These are phyloP conservation scores for Orchestes rusci DNA, from an alignment of 2,888 invertebrate genomes.

Conservation along the genomic window DNA sequence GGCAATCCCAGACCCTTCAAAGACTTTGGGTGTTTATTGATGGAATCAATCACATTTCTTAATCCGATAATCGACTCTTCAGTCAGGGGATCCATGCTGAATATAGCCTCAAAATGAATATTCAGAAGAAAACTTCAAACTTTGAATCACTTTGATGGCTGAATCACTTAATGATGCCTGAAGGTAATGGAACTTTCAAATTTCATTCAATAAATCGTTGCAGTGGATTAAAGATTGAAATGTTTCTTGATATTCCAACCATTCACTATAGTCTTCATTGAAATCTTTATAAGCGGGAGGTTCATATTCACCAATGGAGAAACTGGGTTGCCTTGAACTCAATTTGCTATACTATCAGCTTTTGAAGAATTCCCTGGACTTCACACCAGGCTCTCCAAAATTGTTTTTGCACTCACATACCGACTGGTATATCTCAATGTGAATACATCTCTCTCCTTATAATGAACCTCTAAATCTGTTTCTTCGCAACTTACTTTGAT, in stretches of 20 bases:
- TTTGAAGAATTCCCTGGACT: neutral
- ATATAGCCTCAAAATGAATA: neutral
- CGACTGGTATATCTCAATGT: neutral
- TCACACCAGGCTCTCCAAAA: neutral
- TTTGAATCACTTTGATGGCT: constrained; percentile 1
- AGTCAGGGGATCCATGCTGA: too few species aligned
- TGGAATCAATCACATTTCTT: neutral
- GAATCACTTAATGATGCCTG: neutral
- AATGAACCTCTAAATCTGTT: neutral
- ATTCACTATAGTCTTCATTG: neutral
- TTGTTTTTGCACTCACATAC: neutral
- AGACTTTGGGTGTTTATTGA: neutral
- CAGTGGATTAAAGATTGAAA: neutral
- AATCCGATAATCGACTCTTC: neutral
- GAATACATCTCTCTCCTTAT: neutral
- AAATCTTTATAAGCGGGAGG: neutral
- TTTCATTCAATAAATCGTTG: neutral
- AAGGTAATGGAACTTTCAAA: neutral
- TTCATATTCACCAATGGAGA: neutral
- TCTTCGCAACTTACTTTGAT: neutral
- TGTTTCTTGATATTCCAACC: neutral
- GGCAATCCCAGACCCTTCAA: neutral
- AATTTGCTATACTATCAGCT: neutral
- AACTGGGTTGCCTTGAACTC: neutral
- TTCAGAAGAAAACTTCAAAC: constrained; percentile 1